Evolutionary conservation across 2,797 vertebrate species (phyloP).

Genomic region (Hydrolagus colliei): DNA sequence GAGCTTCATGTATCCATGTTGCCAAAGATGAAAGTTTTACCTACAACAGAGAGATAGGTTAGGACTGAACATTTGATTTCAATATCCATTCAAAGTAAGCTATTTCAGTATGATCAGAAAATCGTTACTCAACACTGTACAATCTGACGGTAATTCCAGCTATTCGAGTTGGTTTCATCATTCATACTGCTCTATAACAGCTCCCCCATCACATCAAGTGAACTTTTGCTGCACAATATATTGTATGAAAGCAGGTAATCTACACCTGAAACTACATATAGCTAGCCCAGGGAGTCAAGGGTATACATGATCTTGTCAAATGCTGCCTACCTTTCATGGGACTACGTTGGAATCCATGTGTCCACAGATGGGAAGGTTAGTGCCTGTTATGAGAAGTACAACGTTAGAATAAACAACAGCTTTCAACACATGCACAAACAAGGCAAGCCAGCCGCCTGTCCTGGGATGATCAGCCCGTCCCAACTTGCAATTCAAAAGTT

Average conservation of each 20-base stretch:
- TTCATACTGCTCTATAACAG: neutral
- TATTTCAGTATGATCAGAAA: constrained; percentile 60
- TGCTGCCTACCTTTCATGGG: no score
- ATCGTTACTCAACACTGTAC: constrained; percentile 67
- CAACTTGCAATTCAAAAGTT: constrained; percentile 74
- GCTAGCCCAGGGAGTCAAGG: neutral
- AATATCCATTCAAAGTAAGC: neutral
- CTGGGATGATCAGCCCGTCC: constrained; percentile 52
- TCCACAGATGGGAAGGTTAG: neutral
- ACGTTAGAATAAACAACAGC: neutral
- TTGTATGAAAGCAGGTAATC: neutral
- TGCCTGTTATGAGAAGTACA: neutral
- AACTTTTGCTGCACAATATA: neutral
- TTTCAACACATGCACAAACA: neutral
- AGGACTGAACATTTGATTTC: neutral
- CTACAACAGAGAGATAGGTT: neutral
- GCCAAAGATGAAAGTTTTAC: neutral
- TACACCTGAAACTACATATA: neutral
- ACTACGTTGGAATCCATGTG: neutral
- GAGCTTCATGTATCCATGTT: neutral
- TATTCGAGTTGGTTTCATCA: constrained; percentile 75
- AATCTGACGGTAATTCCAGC: constrained; percentile 92
- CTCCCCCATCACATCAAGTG: neutral
- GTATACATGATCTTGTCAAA: neutral
- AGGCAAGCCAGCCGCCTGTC: neutral